Evolutionary conservation across 1,140 invertebrate species (phyloP), one percentile per base, ranked within the genome.

Genomic region (Chionoecetes opilio): DNA sequence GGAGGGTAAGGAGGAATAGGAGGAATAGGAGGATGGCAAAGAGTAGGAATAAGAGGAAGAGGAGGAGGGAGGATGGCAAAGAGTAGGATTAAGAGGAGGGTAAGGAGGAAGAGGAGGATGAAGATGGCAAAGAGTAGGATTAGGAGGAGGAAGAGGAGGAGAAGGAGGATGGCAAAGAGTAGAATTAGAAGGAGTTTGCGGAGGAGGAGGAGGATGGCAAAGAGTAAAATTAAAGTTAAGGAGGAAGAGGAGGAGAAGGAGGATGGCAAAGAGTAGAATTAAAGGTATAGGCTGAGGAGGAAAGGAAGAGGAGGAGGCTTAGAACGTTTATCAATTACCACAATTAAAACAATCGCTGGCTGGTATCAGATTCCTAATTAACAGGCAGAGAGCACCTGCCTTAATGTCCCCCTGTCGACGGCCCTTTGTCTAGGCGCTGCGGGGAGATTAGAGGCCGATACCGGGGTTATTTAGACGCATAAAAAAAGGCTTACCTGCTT

Each of bases 351-450:
- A 87, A 95, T 95, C 89, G n/a, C 91, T 46, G 46, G 37, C 90
- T 11, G 35, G 35, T 95, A 95, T 95, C 94, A 86, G 94, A 95
- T 95, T 92, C 94, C 89, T 95, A 95, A 95, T 95, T 95, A 95
- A 95, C 94, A 95, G 91, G 88, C 46, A n/a, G 46, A 88, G 94
- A 91, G 94, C 94, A 95, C 94, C 94, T 95, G 87, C 82, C 90
- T 63, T 92, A 95, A 86, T 95, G 94, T 95, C 94, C 26, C 35
- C 46, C 94, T 95, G 94, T 95, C 94, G 46, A 87, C 94, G 94
- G 90, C 84, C 84, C 94, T 95, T 91, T 95, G 94, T 91, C 91
- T 35, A 41, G 90, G 90, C 90, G 94, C 94, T 95, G 91, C 90
- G 94, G 94, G 53, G 34, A 95, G 94, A 95, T 95, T 75, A 95